Percentiles rank a stretch among this genome's conserved stretches.
Evolutionary conservation across 2,113 vertebrate species (phyloP).

Genomic region (Cyanoderma ruficeps): DNA sequence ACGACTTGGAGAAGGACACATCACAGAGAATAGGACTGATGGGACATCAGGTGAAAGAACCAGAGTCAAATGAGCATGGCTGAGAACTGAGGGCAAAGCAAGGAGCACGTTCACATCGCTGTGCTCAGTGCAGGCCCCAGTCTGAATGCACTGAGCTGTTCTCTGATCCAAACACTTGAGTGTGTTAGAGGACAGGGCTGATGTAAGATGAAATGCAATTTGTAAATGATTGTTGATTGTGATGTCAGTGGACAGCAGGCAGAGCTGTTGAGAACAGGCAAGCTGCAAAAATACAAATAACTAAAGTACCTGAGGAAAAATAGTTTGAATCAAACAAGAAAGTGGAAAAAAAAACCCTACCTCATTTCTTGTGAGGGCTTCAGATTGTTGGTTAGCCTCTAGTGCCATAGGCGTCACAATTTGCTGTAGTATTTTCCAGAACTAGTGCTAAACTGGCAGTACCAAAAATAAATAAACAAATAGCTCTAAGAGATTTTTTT

Average conservation of each 20-base stretch:
- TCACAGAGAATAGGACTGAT: not conserved
- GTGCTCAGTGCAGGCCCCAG: too few relatives aligned
- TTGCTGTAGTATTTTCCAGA: not conserved
- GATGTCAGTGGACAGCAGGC: not conserved
- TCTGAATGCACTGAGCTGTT: not conserved
- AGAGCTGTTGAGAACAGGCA: not conserved
- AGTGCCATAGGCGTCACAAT: not conserved
- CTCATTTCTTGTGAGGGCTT: not conserved
- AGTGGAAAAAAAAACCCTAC: not conserved
- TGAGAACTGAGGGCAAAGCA: not conserved
- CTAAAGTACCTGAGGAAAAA: not conserved
- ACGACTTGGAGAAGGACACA: not conserved
- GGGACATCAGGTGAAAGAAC: not conserved
- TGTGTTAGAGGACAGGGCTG: not conserved
- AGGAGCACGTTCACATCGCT: accelerated
- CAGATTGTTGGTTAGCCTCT: not conserved
- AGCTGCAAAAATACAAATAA: not conserved
- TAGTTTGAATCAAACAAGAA: not conserved
- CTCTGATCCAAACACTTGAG: not conserved
- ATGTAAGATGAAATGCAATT: not conserved
- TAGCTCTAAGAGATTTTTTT: not conserved
- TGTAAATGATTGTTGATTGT: not conserved
- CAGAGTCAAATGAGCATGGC: not conserved
- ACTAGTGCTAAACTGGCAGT: not conserved
- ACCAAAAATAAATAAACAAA: not conserved